A percentile compares a stretch with the other conserved stretches of the same genome.
These are phyloP conservation scores for Tridacna crocea DNA, from an alignment of 2,888 invertebrate genomes.

Conservation along the genomic window DNA sequence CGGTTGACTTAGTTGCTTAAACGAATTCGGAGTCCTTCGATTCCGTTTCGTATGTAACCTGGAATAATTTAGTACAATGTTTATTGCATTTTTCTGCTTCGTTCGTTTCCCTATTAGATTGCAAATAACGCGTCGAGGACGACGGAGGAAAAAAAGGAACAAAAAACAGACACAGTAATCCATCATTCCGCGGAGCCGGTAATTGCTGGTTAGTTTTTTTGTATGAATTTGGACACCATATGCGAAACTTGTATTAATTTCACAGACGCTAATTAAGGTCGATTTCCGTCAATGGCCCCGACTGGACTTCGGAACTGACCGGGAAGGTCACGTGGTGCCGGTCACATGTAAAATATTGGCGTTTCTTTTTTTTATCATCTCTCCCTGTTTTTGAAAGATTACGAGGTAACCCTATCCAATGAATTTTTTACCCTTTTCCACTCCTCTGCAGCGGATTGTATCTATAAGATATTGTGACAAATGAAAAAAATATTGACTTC, in stretches of 20 bases:
- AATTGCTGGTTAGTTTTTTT: slow-evolving; percentile 41
- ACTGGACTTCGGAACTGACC: slow-evolving; percentile 11
- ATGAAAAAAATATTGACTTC: no score
- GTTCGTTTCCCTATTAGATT: slow-evolving; percentile 2
- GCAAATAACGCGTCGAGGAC: slow-evolving; percentile 14
- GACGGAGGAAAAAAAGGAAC: background rate
- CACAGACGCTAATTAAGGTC: slow-evolving; percentile 34
- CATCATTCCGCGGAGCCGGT: slow-evolving; percentile 23
- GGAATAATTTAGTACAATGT: no score
- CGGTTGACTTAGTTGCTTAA: no score
- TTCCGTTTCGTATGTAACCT: no score
- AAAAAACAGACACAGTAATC: slow-evolving; percentile 23
- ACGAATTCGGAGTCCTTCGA: no score
- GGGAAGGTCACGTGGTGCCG: slow-evolving; percentile 30
- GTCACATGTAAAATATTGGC: slow-evolving; percentile 19
- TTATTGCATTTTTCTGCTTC: slow-evolving; percentile 13
- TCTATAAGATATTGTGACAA: no score
- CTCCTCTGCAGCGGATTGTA: no score
- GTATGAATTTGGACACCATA: slow-evolving; percentile 42
- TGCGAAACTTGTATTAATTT: slow-evolving; percentile 37
- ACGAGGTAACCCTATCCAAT: no score
- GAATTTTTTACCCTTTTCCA: no score
- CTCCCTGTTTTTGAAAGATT: no score
- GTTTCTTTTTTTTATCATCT: background rate
- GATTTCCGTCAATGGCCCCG: slow-evolving; percentile 19